phyloP scores from a whole-genome alignment of 2,797 vertebrate genomes.

The Sandelia bainsii region DNA sequence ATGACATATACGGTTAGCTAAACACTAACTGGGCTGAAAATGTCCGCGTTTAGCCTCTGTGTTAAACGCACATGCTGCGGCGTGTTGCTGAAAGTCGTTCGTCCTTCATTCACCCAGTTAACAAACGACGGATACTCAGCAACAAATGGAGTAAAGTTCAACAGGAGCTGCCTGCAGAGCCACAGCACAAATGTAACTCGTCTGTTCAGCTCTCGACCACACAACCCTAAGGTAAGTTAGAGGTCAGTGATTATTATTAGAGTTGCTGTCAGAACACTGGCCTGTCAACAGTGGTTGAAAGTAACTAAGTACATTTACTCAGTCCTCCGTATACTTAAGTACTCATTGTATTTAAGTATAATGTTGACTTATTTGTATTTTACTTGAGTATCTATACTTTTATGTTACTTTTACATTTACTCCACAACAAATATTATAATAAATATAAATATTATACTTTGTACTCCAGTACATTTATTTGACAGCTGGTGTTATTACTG shows the following conservation, averaged over 20 bases:
- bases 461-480: too few species aligned
- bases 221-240: conserved; percentile 74
- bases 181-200: not conserved
- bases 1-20: not conserved
- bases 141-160: not conserved
- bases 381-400: too few species aligned
- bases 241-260: not conserved
- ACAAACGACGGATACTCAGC: not conserved
- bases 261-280: too few species aligned
- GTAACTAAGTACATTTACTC: too few species aligned
- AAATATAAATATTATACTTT: too few species aligned
- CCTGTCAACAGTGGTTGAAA: too few species aligned
- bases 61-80: not conserved
- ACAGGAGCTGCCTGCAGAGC: conserved; percentile 1
- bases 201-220: conserved; percentile 36
- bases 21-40: not conserved
- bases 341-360: too few species aligned
- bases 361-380: too few species aligned
- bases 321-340: too few species aligned
- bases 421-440: too few species aligned
- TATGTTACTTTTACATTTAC: too few species aligned
- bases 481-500: too few species aligned
- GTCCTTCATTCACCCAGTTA: not conserved
- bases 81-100: not conserved
- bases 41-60: conserved; percentile 19